Base-by-base conservation (phyloP, 2,113 vertebrate species). In the Salvelinus sp. region DNA sequence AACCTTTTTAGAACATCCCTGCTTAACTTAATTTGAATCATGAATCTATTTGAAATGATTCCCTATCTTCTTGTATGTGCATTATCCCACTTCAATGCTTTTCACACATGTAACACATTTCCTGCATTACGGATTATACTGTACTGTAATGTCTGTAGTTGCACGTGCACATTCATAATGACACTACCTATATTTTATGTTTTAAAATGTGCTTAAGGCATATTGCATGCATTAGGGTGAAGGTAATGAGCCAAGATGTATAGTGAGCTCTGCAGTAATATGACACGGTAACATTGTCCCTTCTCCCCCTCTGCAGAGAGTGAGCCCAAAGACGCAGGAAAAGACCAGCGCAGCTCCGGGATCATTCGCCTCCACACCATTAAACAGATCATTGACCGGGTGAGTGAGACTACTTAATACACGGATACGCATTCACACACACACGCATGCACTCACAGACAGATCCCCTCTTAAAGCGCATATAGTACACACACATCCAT, bases 361-460 rank as follows among this genome's bases (percentile, higher is more conserved):
- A 98, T 99, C 87, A 99, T 99, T 80, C 97, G 97, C 73, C 95
- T 99, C 79, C 98, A 99, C 86, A 99, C 97, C 30, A 99, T 99
- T 85, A 99, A 99, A 83, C 97, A 99, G 90, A 98, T 99, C 72
- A 99, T 99, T 1, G 98, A 99, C 86, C 93, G 95, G 86, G 97
- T 99, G 91, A 95, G 96, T 90, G 54, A 70, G 4, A 67, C 22
- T 2, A 44, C 54, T 27, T 72, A 74, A 60, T 44, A 44, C 33
- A 33, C 28, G 10, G 33, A 75, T 16, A 44, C 27, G 1, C 6
- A 23, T 1, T 3, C 54, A 63, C 69, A 16, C 16, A 70, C 48
- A 72, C 14, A 38, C 23, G 38, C 67, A 16, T 18, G 16, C 28
- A 10, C 10, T 22, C 7, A 66, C 25, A 27, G 5, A 64, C 62